A percentile compares a stretch with the other conserved stretches of the same genome.
Evolutionary conservation across 2,797 vertebrate species (phyloP).

Genomic region (Nannoperca obscura): DNA sequence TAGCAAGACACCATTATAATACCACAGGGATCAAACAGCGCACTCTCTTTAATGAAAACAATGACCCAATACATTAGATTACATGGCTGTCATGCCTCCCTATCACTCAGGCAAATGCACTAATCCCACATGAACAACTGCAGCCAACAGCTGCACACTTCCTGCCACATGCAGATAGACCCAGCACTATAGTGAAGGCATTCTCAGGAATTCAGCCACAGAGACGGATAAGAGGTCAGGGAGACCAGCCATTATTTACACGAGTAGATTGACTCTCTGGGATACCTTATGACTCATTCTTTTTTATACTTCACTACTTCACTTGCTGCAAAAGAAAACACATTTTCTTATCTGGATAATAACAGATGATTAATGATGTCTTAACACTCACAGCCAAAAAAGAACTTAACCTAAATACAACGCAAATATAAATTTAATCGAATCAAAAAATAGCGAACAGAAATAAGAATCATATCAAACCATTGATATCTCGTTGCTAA

Average conservation of each 20-base stretch:
- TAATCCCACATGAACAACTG: slow-evolving; percentile 80
- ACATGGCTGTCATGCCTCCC: slow-evolving; percentile 63
- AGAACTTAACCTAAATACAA: background rate
- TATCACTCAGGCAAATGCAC: slow-evolving; percentile 76
- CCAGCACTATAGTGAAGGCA: slow-evolving; percentile 33
- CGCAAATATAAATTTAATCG: background rate
- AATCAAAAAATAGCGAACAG: background rate
- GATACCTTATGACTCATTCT: slow-evolving; percentile 31
- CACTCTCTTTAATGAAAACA: slow-evolving; percentile 83
- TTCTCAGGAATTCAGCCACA: slow-evolving; percentile 43
- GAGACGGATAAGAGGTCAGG: slow-evolving; percentile 56
- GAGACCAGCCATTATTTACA: slow-evolving; percentile 56
- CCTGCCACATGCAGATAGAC: slow-evolving; percentile 60
- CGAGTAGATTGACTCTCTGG: slow-evolving; percentile 7
- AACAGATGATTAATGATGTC: background rate
- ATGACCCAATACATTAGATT: slow-evolving; percentile 77
- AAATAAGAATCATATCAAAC: background rate
- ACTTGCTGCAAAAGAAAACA: background rate
- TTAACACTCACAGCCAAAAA: background rate
- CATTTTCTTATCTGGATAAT: background rate
- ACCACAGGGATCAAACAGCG: slow-evolving; percentile 64
- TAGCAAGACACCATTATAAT: slow-evolving; percentile 40
- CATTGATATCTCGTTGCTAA: background rate
- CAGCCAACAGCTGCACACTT: slow-evolving; percentile 81
- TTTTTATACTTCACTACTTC: background rate